A percentile compares a stretch with the other conserved stretches of the same genome.
Evolutionary conservation across 1,140 invertebrate genomes (phyloP).

Genomic region (Adoxophyes honmai): DNA sequence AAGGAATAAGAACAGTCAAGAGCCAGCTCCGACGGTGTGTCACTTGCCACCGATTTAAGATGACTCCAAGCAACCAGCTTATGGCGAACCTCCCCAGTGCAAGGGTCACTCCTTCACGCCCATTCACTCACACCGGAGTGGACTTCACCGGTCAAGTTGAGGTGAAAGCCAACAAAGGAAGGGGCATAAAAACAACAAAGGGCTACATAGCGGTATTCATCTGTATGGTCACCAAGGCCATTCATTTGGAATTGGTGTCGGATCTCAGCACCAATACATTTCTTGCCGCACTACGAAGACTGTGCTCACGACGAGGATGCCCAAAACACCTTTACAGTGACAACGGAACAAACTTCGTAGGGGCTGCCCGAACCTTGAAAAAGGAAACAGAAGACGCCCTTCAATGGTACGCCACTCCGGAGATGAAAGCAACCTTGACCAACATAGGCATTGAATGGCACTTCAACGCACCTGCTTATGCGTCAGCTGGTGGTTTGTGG

Average conservation of each 20-base stretch:
- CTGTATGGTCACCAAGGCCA: constrained; percentile 34
- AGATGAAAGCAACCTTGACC: not conserved
- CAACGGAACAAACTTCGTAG: constrained; percentile 48
- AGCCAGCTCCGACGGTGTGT: not conserved
- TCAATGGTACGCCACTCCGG: not conserved
- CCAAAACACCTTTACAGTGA: constrained; percentile 29
- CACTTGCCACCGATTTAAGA: not conserved
- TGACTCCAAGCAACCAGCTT: constrained; percentile 15
- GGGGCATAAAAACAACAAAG: constrained; percentile 16
- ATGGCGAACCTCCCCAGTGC: constrained; percentile 48
- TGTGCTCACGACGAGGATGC: constrained; percentile 34
- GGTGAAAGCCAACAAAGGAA: constrained; percentile 21
- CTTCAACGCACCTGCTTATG: not conserved
- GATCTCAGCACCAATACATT: constrained; percentile 35
- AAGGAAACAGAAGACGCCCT: not conserved
- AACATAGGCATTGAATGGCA: not conserved
- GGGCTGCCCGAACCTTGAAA: constrained; percentile 16
- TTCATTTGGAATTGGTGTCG: constrained; percentile 39
- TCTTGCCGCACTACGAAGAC: constrained; percentile 35
- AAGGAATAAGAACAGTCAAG: not conserved
- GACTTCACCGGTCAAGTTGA: constrained; percentile 50
- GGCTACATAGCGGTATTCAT: constrained; percentile 35
- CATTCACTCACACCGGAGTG: constrained; percentile 35
- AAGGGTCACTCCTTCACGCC: constrained; percentile 29
- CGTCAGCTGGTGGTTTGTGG: too few species aligned